Evolutionary conservation across 2,888 invertebrate genomes (phyloP), one percentile per base, ranked within the genome.

Genomic region (Galeopsomyia nigrocyanea): DNA sequence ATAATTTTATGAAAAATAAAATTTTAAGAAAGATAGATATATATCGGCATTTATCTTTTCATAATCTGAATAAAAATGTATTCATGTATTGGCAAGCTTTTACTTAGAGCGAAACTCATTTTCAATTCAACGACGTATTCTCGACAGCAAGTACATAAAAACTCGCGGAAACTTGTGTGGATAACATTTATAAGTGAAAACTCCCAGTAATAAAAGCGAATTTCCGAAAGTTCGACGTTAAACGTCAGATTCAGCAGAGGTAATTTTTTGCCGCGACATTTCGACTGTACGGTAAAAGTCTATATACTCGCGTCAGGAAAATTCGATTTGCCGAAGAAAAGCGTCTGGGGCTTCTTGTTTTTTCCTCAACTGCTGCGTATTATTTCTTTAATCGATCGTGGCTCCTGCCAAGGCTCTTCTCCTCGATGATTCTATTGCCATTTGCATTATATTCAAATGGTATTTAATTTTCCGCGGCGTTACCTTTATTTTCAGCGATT

Each of bases 401-500:
- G 39, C 39, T 39, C 2, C 39, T 39, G 7, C 68, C 76, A 39
- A 39, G 46, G 13, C 39, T 17, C 46, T 3, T 14, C 16, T 49
- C 47, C 31, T n/a, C 78, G 79, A 83, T 83, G 82, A 83, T 84
- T 83, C 80, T 79, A 83, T 82, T 81, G 80, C 80, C 77, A 79
- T 80, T 80, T 78, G 75, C 79, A 79, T 80, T 81, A 39, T 39
- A 83, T 85, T 84, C 83, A 83, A 83, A 84, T 83, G 82, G 79
- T 83, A 83, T 84, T 85, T 82, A 83, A 85, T 84, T 85, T 84
- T 84, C 82, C 83, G 80, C 81, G 78, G 79, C 82, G 83, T 83
- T 84, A 82, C 82, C 81, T 83, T 81, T 82, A 82, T 83, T 79
- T 81, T 79, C 76, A 78, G 77, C 80, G 80, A 85, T 85, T 84